These are phyloP conservation scores for Pedetes capensis DNA, from an alignment of 2,113 vertebrate genomes.

Conservation along the genomic window DNA sequence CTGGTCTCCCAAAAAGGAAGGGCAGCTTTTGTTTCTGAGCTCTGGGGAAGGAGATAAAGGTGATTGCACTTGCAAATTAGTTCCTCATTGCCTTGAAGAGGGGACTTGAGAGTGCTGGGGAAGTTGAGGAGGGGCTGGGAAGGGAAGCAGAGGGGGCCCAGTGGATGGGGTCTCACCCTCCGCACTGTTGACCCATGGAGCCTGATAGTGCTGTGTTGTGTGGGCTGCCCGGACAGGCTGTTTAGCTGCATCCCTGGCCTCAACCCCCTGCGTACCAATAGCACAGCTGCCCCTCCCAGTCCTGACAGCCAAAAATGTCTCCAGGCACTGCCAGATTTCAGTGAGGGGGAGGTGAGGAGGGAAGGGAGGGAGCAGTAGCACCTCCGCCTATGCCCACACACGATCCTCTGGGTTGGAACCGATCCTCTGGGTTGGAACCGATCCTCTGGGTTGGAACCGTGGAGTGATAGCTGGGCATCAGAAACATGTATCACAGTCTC, in stretches of 20 bases:
- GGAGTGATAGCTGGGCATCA: background rate
- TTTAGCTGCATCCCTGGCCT: background rate
- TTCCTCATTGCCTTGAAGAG: background rate
- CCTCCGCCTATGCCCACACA: background rate
- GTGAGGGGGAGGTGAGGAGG: background rate
- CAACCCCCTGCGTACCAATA: background rate
- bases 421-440: no score
- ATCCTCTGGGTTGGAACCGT: no score
- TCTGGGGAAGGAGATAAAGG: slow-evolving; percentile 30
- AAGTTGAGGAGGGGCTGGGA: background rate
- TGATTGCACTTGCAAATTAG: background rate
- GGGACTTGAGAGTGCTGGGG: background rate
- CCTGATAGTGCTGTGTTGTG: background rate
- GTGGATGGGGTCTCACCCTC: background rate
- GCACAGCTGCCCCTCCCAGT: background rate
- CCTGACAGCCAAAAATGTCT: background rate
- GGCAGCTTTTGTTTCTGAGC: background rate
- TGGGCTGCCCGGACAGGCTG: background rate
- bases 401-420: no score
- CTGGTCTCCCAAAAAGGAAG: background rate
- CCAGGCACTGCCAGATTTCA: background rate
- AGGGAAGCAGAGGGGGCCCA: background rate
- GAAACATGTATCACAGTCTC: background rate
- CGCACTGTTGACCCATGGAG: background rate
- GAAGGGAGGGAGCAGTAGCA: background rate